Evolutionary conservation across 1,140 invertebrate species (phyloP).

Genomic region (Caenorhabditis tropicalis): DNA sequence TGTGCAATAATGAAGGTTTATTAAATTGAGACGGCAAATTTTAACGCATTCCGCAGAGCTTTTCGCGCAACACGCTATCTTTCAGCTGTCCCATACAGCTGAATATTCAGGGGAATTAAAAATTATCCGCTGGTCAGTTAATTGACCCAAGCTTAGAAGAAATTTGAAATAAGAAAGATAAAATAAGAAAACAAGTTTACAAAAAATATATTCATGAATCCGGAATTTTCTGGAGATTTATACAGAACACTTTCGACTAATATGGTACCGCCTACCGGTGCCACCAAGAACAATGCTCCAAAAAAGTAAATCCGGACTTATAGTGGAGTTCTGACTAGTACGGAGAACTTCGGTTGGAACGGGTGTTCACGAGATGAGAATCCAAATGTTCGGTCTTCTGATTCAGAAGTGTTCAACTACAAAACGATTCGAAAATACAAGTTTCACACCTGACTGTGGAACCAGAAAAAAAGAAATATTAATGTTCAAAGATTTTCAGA

Average conservation of each 20-base stretch:
- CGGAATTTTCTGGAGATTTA: neutral
- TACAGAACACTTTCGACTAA: neutral
- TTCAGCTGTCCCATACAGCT: constrained; percentile 10
- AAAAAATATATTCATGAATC: neutral
- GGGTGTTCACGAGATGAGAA: neutral
- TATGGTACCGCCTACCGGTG: neutral
- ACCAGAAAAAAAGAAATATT: too few species aligned
- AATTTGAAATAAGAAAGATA: neutral
- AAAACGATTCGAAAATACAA: too few species aligned
- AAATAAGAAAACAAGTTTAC: neutral
- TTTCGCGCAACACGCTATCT: neutral
- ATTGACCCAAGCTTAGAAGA: neutral
- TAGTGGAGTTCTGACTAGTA: constrained; percentile 20
- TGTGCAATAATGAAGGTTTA: constrained; percentile 42
- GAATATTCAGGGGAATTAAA: neutral
- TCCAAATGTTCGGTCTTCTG: neutral
- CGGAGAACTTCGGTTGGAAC: neutral
- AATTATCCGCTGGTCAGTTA: neutral
- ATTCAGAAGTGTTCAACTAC: neutral
- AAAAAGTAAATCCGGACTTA: neutral
- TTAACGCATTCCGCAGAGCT: neutral
- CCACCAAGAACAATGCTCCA: neutral
- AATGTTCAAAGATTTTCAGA: too few species aligned
- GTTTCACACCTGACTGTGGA: too few species aligned
- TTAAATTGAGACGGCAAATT: constrained; percentile 24